These are phyloP conservation scores for Chymomyza caudatula DNA, from an alignment of 2,888 invertebrate species.

Conservation along the genomic window DNA sequence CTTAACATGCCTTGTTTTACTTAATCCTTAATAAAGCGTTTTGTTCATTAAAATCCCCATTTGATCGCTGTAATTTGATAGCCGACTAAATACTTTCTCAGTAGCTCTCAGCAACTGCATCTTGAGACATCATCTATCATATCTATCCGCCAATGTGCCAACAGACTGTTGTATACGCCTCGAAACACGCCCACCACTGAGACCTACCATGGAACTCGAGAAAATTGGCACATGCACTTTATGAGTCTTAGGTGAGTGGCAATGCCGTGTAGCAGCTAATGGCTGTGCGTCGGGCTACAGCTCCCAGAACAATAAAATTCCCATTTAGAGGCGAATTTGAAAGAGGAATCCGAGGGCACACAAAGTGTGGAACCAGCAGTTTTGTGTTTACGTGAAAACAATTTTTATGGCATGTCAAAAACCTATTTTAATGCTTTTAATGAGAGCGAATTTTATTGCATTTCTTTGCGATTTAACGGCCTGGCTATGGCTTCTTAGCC, in stretches of 20 bases:
- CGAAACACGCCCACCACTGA: background rate
- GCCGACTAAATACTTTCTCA: background rate
- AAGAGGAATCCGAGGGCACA: conserved; percentile 6
- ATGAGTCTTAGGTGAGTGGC: conserved; percentile 59
- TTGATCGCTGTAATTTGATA: too few species aligned
- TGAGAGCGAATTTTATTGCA: conserved; percentile 74
- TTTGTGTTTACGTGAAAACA: conserved; percentile 66
- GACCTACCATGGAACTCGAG: background rate
- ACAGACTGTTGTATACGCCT: too few species aligned
- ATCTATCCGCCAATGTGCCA: background rate
- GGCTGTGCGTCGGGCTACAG: conserved; percentile 61
- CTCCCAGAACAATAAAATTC: conserved; percentile 71
- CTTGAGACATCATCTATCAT: background rate
- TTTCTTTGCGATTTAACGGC: conserved; percentile 74
- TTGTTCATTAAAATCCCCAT: background rate
- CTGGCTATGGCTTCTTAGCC: background rate
- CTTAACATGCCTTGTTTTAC: too few species aligned
- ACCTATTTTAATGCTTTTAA: conserved; percentile 74
- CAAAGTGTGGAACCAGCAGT: conserved; percentile 58
- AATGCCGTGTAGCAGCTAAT: conserved; percentile 59
- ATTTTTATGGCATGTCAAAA: conserved; percentile 75
- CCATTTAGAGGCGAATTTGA: conserved; percentile 55
- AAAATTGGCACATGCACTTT: conserved; percentile 28
- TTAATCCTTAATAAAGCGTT: too few species aligned
- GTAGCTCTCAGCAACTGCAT: background rate